These are phyloP conservation scores for Ophraella communa DNA, from an alignment of 2,888 invertebrate species.

Conservation along the genomic window DNA sequence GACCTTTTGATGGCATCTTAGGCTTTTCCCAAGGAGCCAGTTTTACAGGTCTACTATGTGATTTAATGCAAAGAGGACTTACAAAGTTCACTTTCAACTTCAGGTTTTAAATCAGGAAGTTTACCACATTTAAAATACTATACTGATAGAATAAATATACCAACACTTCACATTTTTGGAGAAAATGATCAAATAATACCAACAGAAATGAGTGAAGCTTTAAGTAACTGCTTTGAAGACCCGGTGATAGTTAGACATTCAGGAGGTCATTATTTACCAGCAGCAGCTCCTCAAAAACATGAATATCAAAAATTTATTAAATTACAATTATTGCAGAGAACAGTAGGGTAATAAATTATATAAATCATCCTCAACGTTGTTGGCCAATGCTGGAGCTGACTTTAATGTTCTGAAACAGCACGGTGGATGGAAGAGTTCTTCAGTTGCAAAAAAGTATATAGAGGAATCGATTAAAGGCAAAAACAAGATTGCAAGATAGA, in stretches of 20 bases:
- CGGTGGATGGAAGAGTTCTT: too few species aligned
- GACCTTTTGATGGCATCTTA: conserved; percentile 91
- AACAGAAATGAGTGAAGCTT: conserved; percentile 77
- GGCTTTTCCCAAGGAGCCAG: conserved; percentile 96
- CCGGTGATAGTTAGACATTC: conserved; percentile 73
- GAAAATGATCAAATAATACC: conserved; percentile 84
- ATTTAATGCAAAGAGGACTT: conserved; percentile 76
- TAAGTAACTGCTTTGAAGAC: conserved; percentile 70
- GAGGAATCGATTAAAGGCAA: too few species aligned
- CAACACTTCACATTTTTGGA: conserved; percentile 85
- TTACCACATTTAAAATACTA: conserved; percentile 78
- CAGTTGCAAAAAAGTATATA: too few species aligned
- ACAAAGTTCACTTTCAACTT: conserved; percentile 73
- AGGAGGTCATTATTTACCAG: conserved; percentile 83
- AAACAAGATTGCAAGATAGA: too few species aligned
- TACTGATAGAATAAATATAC: conserved; percentile 71
- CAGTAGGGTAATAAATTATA: not conserved
- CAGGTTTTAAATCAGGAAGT: conserved; percentile 85
- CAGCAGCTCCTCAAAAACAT: conserved; percentile 54
- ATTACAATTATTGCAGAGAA: conserved; percentile 41
- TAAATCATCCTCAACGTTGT: too few species aligned
- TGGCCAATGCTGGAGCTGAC: too few species aligned
- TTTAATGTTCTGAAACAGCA: too few species aligned
- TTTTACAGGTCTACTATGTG: conserved; percentile 82
- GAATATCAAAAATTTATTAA: conserved; percentile 57